Conservation (phyloP, 2,888 invertebrate genomes). For the Troglohyphantes excavatus region DNA sequence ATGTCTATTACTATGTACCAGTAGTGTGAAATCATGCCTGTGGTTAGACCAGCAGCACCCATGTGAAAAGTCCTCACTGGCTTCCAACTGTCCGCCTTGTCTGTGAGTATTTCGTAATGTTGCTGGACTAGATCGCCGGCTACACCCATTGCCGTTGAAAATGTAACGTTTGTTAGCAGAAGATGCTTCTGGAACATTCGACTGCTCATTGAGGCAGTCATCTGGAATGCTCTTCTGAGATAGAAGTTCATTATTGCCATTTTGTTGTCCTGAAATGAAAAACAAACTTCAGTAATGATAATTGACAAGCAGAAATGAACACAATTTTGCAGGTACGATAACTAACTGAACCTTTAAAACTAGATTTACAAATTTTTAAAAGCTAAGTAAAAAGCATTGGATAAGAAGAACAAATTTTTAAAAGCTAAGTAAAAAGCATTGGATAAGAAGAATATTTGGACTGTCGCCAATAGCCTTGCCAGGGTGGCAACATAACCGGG, state of each 20-base stretch:
- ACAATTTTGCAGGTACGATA: no score
- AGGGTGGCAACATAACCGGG: no score
- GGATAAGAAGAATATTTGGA: no score
- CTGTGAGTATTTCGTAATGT: conserved; percentile 86
- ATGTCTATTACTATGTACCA: conserved; percentile 92
- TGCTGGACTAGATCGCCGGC: conserved; percentile 92
- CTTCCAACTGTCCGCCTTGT: conserved; percentile 82
- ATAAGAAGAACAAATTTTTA: no score
- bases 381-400: no score
- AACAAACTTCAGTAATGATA: no score
- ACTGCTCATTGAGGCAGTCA: conserved; percentile 40
- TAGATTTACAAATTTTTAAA: no score
- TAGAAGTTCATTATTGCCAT: conserved; percentile 41
- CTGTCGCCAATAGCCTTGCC: no score
- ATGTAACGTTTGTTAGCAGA: conserved; percentile 89
- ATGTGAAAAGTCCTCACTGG: conserved; percentile 88
- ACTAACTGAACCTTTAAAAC: no score
- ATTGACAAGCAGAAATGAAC: no score
- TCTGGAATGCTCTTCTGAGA: conserved; percentile 32
- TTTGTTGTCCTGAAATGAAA: background rate
- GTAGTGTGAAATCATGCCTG: conserved; percentile 91
- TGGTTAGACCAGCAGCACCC: conserved; percentile 89
- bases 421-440: no score
- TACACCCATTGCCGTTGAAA: conserved; percentile 90
- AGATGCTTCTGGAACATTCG: conserved; percentile 85